Evolutionary conservation across 2,888 invertebrate genomes (phyloP), one percentile per base, ranked within the genome.

Genomic region (Agriopis leucophaearia): DNA sequence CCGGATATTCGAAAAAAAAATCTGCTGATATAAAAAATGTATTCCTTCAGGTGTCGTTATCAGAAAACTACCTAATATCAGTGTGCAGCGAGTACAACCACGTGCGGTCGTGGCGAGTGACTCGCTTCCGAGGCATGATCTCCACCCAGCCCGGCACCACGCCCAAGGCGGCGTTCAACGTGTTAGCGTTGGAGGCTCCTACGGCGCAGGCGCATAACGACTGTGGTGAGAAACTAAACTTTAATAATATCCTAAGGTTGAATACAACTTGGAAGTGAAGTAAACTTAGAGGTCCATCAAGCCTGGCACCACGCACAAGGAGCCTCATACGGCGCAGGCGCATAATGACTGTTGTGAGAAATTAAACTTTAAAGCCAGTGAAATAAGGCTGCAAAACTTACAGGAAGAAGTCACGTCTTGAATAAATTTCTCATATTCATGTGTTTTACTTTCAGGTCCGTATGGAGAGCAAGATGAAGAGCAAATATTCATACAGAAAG

Each of bases 1-100:
- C n/a, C n/a, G n/a, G n/a, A n/a, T n/a, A n/a, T n/a, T n/a, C n/a
- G n/a, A n/a, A n/a, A n/a, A n/a, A n/a, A n/a, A n/a, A n/a, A n/a
- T n/a, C n/a, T n/a, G n/a, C n/a, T n/a, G n/a, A n/a, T n/a, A n/a
- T n/a, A n/a, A n/a, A n/a, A n/a, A n/a, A 15, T 40, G 1, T 47
- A 45, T n/a, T 52, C 18, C 48, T 61, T 13, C 82, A 97, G 97
- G 97, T 98, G 0, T 98, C 98, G 27, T 91, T 99, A 36, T 99
- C 99, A 9, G 99, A 99, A 86, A 98, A 98, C 92, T 98, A 98
- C 90, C 92, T 99, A 54, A 97, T 99, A 47, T 99, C 99, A 0
- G 98, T 99, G 44, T 99, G 99, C 90, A 97, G 98, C 74, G 99
- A 99, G 85, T 99, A 99, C 91, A 99, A 99, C 91, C 99, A 99